Evolutionary conservation across 2,113 vertebrate species (phyloP).

Genomic region (Salvelinus namaycush): DNA sequence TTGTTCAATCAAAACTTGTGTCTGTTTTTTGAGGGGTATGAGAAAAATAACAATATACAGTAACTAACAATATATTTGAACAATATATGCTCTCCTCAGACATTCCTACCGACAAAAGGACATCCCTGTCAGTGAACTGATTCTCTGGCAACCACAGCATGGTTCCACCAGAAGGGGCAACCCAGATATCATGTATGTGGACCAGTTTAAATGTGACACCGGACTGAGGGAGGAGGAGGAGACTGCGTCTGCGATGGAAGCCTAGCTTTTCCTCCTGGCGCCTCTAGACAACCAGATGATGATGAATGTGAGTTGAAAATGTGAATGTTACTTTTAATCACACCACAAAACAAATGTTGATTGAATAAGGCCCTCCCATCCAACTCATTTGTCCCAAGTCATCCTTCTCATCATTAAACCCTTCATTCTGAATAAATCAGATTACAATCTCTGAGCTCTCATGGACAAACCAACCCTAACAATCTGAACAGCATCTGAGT

Average conservation of each 20-base stretch:
- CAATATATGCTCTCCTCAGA: no score
- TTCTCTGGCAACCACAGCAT: background rate
- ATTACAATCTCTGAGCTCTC: constrained; percentile 42
- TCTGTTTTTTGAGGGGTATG: no score
- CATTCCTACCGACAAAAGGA: background rate
- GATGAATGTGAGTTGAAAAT: no score
- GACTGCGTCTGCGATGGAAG: no score
- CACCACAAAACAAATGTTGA: background rate
- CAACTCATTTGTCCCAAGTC: background rate
- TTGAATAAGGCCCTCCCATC: background rate
- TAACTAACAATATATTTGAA: no score
- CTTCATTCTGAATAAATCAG: constrained; percentile 44
- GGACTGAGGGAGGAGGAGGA: no score
- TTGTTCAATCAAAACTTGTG: background rate
- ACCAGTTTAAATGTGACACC: no score
- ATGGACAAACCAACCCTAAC: constrained; percentile 21
- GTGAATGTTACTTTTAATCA: background rate
- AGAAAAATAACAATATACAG: no score
- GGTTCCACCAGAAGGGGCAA: no score
- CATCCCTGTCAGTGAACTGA: background rate
- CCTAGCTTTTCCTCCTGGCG: no score
- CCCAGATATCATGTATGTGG: no score
- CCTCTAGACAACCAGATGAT: no score
- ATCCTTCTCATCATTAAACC: constrained; percentile 13
- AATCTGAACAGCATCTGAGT: constrained; percentile 21